Evolutionary conservation across 2,888 invertebrate species (phyloP).

Genomic region (Parthenolecanium corni): DNA sequence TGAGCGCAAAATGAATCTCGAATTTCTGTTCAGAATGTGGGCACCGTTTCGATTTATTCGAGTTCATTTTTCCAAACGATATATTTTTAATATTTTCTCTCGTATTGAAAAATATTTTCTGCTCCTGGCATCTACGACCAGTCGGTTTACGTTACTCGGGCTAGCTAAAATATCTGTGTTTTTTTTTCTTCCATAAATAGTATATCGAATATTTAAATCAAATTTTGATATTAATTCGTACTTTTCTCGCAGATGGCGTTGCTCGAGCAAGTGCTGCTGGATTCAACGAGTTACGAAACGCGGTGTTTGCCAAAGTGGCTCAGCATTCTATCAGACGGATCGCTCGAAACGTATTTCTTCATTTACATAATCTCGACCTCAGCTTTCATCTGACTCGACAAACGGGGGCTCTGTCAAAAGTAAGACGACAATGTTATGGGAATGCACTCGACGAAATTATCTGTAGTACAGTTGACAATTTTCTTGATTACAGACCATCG

Average conservation of each 20-base stretch:
- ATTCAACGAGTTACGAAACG: conserved; percentile 93
- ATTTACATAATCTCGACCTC: conserved; percentile 88
- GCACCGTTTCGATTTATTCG: too few species aligned
- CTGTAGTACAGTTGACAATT: conserved; percentile 4
- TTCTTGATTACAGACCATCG: conserved; percentile 55
- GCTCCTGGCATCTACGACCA: too few species aligned
- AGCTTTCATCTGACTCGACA: conserved; percentile 87
- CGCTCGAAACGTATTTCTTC: conserved; percentile 88
- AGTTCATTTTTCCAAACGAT: too few species aligned
- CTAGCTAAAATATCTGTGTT: too few species aligned
- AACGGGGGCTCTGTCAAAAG: conserved; percentile 90
- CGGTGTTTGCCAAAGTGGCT: conserved; percentile 94
- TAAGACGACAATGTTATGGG: conserved; percentile 37
- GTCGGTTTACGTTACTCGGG: too few species aligned
- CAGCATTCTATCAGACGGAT: conserved; percentile 92
- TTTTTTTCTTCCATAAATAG: too few species aligned
- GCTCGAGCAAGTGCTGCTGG: conserved; percentile 81
- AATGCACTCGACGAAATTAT: not conserved
- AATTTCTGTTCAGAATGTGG: too few species aligned
- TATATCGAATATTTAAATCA: too few species aligned
- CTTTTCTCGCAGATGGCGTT: conserved; percentile 63
- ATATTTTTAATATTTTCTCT: too few species aligned
- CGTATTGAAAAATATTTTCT: too few species aligned
- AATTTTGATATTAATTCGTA: not conserved
- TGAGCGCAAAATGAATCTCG: too few species aligned